Evolutionary conservation across 92 coral and sea anemone genomes (phyloP), one percentile per base, ranked within the genome.

Genomic region (Parazoanthus swiftii): DNA sequence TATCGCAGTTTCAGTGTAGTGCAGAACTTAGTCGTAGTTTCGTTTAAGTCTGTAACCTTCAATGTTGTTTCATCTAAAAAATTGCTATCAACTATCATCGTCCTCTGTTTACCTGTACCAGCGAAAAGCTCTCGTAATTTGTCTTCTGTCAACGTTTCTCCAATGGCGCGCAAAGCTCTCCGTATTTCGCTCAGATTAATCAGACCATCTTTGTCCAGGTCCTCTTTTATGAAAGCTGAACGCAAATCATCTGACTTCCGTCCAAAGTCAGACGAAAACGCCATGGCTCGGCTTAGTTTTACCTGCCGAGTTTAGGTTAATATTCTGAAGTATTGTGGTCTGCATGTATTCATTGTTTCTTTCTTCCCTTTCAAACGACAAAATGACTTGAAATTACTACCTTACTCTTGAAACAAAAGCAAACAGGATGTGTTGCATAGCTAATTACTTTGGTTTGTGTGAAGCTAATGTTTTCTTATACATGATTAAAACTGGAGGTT

Each of bases 111-210:
- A 93, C 98, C 95, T 90, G 94, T 83, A 37, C 74, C 81, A 23
- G 85, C 90, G 39, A 93, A 81, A 23, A 91, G 85, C 15, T 90
- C 94, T 73, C 50, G 88, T 6, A 95, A 79, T 68, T 89, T 88
- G 38, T 72, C 92, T 8, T 95, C 93, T 56, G 90, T 88, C 16
- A 93, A 76, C 18, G 89, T 88, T 44, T 91, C 90, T 21, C 94
- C 94, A 74, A 92, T 84, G 20, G 79, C 54, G 33, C 46, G 66
- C 77, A 84, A 71, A 71, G 87, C 87, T 48, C 87, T 71, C 48
- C 74, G 54, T n/a, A 84, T 9, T 37, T 84, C 87, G 8, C 39
- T 48, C 79, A 68, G 23, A 6, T 68, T 84, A 84, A 84, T 84
- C 23, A 71, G 37, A 23, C 87, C 87, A 46, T 84, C 87, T 13